Conservation (phyloP, 64 coral and sea anemone genomes). For the Acropora yongei region DNA sequence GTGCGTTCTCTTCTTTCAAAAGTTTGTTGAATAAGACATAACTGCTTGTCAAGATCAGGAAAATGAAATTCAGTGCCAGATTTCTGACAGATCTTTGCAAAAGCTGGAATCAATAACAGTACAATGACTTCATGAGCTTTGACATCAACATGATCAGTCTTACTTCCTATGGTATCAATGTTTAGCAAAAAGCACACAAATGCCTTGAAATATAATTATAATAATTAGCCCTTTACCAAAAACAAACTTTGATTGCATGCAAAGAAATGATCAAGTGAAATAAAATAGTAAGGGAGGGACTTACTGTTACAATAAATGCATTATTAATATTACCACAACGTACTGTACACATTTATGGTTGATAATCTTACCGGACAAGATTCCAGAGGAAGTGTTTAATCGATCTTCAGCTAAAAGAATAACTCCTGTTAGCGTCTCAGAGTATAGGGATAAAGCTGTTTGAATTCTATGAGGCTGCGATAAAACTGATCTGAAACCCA, state of each 20-base stretch:
- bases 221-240: too few species aligned
- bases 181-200: too few species aligned
- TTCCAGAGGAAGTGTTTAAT: conserved; percentile 84
- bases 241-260: too few species aligned
- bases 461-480: conserved; percentile 97
- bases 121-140: not conserved
- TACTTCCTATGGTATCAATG: too few species aligned
- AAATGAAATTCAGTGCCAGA: conserved; percentile 97
- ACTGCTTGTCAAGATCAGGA: conserved; percentile 93
- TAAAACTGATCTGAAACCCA: conserved; percentile 68
- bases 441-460: conserved; percentile 92
- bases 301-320: too few species aligned
- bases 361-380: conserved; percentile 72
- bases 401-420: conserved; percentile 90
- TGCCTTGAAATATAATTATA: too few species aligned
- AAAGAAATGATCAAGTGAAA: too few species aligned
- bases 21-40: conserved; percentile 92
- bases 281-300: too few species aligned
- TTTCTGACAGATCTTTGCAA: conserved; percentile 93
- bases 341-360: too few species aligned
- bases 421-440: conserved; percentile 78
- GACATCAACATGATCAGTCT: too few species aligned
- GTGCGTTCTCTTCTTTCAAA: conserved; percentile 71
- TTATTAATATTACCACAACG: too few species aligned
- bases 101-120: conserved; percentile 55